phyloP scores from a whole-genome alignment of 2,888 invertebrate genomes.

The Tromatobia lineatoria region DNA sequence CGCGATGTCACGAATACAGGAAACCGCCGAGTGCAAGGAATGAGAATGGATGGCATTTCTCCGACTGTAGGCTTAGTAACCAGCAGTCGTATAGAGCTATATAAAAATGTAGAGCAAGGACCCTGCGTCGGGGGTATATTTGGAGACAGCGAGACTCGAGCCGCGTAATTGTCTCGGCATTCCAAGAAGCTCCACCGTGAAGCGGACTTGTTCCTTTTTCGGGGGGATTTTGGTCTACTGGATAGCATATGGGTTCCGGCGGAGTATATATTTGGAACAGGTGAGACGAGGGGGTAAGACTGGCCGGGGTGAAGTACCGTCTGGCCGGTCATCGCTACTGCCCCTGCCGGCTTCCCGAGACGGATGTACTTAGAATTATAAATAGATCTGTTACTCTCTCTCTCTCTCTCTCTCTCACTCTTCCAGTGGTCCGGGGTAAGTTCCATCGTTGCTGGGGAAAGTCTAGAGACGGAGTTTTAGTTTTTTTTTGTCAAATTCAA shows the following conservation, averaged over 20 bases:
- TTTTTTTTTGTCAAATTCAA: not conserved
- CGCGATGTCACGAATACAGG: conserved; percentile 14
- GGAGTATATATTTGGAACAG: conserved; percentile 72
- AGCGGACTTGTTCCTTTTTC: conserved; percentile 75
- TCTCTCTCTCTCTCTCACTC: no score
- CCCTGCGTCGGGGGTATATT: conserved; percentile 72
- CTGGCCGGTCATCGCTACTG: conserved; percentile 52
- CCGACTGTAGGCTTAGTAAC: conserved; percentile 19
- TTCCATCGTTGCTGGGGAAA: conserved; percentile 35
- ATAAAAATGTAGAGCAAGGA: conserved; percentile 78
- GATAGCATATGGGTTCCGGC: conserved; percentile 68
- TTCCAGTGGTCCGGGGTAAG: conserved; percentile 33
- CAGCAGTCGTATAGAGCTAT: not conserved
- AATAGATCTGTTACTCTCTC: conserved; percentile 32
- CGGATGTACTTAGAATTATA: conserved; percentile 47
- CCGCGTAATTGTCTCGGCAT: conserved; percentile 76
- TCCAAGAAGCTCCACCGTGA: conserved; percentile 72
- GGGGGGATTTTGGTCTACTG: conserved; percentile 74
- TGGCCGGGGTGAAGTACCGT: conserved; percentile 54
- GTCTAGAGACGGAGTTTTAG: not conserved
- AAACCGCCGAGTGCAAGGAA: not conserved
- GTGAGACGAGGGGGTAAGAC: conserved; percentile 43
- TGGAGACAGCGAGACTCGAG: conserved; percentile 46
- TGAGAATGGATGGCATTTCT: conserved; percentile 14
- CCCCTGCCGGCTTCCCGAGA: conserved; percentile 31